phyloP scores from a whole-genome alignment of 2,888 invertebrate genomes.

The Eupithecia inturbata region DNA sequence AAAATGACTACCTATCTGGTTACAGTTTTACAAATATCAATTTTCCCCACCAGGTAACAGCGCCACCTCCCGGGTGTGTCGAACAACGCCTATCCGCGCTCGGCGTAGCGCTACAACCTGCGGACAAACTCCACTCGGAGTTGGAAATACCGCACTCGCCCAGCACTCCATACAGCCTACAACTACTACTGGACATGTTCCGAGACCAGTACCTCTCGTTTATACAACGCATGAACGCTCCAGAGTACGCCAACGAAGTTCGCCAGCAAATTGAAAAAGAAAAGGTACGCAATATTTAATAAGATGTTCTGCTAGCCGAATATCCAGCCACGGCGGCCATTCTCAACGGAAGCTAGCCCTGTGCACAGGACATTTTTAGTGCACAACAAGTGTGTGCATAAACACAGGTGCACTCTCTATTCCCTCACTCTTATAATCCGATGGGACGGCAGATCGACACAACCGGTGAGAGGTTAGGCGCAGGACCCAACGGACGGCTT shows the following conservation, averaged over 20 bases:
- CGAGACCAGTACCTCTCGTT: constrained; percentile 93
- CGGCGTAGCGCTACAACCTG: constrained; percentile 86
- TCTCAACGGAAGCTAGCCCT: too few species aligned
- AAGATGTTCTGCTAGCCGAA: not conserved
- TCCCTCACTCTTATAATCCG: not conserved
- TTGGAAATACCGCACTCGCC: constrained; percentile 92
- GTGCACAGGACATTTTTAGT: not conserved
- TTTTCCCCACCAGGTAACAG: constrained; percentile 78
- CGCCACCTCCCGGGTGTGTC: constrained; percentile 95
- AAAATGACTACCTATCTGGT: not conserved
- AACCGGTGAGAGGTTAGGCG: too few species aligned
- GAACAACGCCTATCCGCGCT: constrained; percentile 94
- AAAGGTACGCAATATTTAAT: constrained; percentile 74
- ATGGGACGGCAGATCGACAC: too few species aligned
- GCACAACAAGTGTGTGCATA: not conserved
- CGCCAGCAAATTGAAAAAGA: constrained; percentile 92
- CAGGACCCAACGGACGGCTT: too few species aligned
- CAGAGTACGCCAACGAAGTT: constrained; percentile 88
- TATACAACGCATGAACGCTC: constrained; percentile 92
- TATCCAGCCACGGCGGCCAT: not conserved
- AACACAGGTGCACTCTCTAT: not conserved
- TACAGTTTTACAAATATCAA: not conserved
- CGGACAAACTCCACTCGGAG: constrained; percentile 89
- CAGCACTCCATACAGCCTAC: constrained; percentile 92
- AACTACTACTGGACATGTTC: constrained; percentile 93